Evolutionary conservation across 37 sponge, comb jelly and placozoan genomes (phyloP).

Genomic region (Beroe forskalii): DNA sequence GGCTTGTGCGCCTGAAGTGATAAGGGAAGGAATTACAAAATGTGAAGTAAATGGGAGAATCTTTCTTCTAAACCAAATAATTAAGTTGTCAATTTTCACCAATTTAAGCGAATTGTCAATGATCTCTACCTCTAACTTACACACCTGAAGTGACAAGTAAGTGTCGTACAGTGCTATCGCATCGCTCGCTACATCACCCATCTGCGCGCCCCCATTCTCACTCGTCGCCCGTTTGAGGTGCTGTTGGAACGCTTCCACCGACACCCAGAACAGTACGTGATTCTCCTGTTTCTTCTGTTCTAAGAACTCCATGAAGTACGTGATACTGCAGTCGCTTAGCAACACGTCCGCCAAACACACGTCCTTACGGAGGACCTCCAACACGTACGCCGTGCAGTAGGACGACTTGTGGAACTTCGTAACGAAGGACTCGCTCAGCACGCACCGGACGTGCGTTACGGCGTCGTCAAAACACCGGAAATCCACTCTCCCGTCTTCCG

Average conservation of each 20-base stretch:
- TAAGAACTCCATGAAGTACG: slow-evolving; percentile 42
- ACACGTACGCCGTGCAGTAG: not conserved
- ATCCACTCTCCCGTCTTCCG: slow-evolving; percentile 46
- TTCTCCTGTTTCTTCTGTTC: slow-evolving; percentile 47
- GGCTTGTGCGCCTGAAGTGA: slow-evolving; percentile 22
- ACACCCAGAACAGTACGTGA: slow-evolving; percentile 57
- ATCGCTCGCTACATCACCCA: slow-evolving; percentile 24
- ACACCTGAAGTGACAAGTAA: slow-evolving; percentile 55
- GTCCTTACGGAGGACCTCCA: slow-evolving; percentile 23
- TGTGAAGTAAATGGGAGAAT: too few species aligned
- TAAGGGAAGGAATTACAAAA: too few species aligned
- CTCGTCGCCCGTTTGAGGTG: not conserved
- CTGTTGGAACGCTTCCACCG: slow-evolving; percentile 58
- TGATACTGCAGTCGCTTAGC: not conserved
- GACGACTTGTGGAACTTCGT: slow-evolving; percentile 27
- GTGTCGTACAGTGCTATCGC: slow-evolving; percentile 59
- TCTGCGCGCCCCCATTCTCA: not conserved
- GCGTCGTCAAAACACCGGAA: slow-evolving; percentile 49
- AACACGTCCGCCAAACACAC: slow-evolving; percentile 10
- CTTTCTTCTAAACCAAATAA: too few species aligned
- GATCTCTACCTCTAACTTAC: too few species aligned
- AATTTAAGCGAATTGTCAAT: too few species aligned
- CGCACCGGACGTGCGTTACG: slow-evolving; percentile 2
- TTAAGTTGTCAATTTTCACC: too few species aligned
- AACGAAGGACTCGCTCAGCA: slow-evolving; percentile 3